Conservation (phyloP, 2,113 vertebrate species). For the Fulmarus glacialis region DNA sequence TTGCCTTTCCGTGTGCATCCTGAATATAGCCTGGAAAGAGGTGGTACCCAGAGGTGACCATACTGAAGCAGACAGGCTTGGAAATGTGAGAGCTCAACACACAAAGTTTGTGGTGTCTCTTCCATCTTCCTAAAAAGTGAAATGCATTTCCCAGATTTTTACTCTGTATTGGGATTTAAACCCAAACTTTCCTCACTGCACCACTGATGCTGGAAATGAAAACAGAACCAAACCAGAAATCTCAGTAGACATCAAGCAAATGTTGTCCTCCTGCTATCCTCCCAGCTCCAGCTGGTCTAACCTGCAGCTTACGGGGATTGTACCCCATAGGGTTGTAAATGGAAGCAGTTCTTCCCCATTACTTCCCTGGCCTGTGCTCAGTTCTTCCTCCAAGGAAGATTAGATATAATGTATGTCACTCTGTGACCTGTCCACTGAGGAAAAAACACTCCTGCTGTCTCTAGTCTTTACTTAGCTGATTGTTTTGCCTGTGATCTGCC, state of each 20-base stretch:
- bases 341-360: neutral
- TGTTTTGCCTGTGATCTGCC: neutral
- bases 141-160: neutral
- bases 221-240: neutral
- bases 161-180: neutral
- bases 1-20: neutral
- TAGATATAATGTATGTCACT: neutral
- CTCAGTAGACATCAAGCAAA: neutral
- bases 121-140: neutral
- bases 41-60: neutral
- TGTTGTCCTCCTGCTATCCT: neutral
- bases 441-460: neutral
- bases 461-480: neutral
- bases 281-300: neutral
- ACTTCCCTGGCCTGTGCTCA: neutral
- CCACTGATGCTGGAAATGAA: neutral
- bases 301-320: neutral
- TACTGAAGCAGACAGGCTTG: neutral
- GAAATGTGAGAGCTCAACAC: neutral
- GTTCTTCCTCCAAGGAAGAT: neutral
- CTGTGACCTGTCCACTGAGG: neutral
- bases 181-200: neutral
- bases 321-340: neutral
- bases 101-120: neutral
- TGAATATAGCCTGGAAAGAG: accelerated